Percentiles rank a stretch among this genome's conserved stretches.
Evolutionary conservation across 2,888 invertebrate species (phyloP).

Genomic region (Pseudanteris insignis): DNA sequence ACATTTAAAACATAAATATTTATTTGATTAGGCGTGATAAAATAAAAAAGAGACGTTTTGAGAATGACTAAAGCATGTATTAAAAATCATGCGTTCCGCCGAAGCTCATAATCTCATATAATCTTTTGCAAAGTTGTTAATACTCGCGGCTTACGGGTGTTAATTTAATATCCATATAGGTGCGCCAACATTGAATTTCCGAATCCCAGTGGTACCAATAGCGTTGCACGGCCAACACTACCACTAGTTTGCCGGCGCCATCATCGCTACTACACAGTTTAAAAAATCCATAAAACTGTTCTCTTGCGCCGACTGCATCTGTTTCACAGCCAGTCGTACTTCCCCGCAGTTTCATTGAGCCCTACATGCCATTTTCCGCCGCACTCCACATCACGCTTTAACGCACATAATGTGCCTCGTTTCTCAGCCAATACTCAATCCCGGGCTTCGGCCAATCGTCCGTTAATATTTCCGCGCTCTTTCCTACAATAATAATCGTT

Average conservation of each 20-base stretch:
- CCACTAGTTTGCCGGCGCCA: conserved; percentile 19
- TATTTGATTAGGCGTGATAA: too few species aligned
- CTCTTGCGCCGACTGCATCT: conserved; percentile 34
- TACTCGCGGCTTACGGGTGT: conserved; percentile 67
- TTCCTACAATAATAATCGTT: too few species aligned
- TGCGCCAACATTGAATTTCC: conserved; percentile 67
- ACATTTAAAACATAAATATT: too few species aligned
- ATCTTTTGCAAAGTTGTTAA: conserved; percentile 68
- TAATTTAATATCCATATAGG: conserved; percentile 68
- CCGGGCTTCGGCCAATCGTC: conserved; percentile 27
- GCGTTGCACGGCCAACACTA: conserved; percentile 32
- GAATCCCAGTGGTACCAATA: conserved; percentile 62
- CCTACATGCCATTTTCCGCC: conserved; percentile 40
- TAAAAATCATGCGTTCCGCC: conserved; percentile 67
- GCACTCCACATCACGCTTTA: conserved; percentile 41
- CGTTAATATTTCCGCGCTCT: conserved; percentile 18
- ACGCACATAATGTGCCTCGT: conserved; percentile 42
- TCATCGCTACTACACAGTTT: conserved; percentile 55
- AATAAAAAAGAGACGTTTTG: too few species aligned
- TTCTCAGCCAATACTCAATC: conserved; percentile 38
- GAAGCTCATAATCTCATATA: conserved; percentile 67
- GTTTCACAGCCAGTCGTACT: conserved; percentile 26
- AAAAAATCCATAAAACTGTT: conserved; percentile 65
- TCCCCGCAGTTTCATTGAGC: conserved; percentile 31
- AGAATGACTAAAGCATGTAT: conserved; percentile 55